These are phyloP conservation scores for Girardinichthys multiradiatus DNA, from an alignment of 2,113 vertebrate genomes.

Conservation along the genomic window DNA sequence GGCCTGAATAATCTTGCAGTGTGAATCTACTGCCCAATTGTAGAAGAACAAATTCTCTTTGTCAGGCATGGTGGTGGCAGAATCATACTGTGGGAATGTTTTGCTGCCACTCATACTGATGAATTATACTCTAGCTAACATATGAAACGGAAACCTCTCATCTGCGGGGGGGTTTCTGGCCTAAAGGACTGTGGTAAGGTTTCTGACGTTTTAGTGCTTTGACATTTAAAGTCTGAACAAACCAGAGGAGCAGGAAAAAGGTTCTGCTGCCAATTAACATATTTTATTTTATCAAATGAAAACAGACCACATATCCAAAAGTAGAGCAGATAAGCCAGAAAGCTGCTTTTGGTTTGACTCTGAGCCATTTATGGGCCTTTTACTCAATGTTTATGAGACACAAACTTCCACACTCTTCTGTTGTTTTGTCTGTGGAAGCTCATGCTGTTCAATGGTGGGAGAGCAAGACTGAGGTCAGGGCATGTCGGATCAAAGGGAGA, in stretches of 20 bases:
- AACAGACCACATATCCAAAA: background rate
- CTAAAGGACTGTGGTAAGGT: no score
- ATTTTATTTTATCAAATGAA: background rate
- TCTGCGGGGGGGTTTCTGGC: no score
- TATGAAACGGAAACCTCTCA: no score
- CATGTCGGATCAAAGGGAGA: background rate
- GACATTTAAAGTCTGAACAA: background rate
- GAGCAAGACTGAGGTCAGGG: background rate
- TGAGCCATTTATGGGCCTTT: background rate
- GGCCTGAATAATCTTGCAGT: no score
- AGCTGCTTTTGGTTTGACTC: no score
- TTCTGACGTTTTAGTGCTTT: background rate
- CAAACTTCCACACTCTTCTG: background rate
- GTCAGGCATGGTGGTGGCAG: no score
- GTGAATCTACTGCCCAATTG: no score
- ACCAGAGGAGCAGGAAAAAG: background rate
- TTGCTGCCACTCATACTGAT: no score
- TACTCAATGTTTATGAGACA: background rate
- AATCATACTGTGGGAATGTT: no score
- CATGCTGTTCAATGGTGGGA: background rate
- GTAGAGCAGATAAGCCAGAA: no score
- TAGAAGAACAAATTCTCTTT: no score
- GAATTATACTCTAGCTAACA: no score
- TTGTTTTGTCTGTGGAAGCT: background rate
- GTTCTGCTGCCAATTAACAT: background rate